Conservation (phyloP, 2,888 invertebrate genomes). For the Drosophila anomelani region DNA sequence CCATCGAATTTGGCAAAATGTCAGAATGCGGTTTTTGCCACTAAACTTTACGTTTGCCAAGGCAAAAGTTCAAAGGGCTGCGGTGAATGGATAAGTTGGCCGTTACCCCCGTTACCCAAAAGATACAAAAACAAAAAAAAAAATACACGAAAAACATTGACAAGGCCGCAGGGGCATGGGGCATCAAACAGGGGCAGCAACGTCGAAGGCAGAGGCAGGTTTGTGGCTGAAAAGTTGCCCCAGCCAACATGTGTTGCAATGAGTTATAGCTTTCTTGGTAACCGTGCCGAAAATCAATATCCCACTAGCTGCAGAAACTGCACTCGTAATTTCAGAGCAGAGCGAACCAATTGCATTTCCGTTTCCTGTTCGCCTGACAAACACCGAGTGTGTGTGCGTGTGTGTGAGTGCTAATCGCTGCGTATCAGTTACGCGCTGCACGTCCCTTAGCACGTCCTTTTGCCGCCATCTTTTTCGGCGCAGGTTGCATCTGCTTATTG, state of each 20-base stretch:
- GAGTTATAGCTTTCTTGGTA: conserved; percentile 72
- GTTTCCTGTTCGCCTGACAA: conserved; percentile 28
- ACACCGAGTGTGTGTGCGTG: conserved; percentile 6
- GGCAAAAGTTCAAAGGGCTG: conserved; percentile 73
- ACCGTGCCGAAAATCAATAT: conserved; percentile 61
- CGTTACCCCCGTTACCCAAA: conserved; percentile 12
- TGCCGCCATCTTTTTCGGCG: conserved; percentile 51
- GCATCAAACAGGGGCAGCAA: conserved; percentile 1
- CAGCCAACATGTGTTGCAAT: conserved; percentile 77
- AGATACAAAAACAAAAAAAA: not conserved
- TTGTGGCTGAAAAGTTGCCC: conserved; percentile 62
- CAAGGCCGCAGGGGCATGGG: conserved; percentile 25
- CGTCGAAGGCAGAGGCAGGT: not conserved
- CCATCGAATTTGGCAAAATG: conserved; percentile 74
- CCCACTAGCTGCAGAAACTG: conserved; percentile 21
- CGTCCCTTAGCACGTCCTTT: conserved; percentile 65
- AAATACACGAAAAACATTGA: conserved; percentile 40
- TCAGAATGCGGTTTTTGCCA: conserved; percentile 74
- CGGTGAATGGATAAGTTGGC: conserved; percentile 73
- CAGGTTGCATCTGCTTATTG: conserved; percentile 77
- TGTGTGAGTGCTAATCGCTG: conserved; percentile 63
- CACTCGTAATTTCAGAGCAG: conserved; percentile 64
- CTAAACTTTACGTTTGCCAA: conserved; percentile 59
- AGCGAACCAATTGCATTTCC: conserved; percentile 64
- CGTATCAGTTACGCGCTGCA: conserved; percentile 75